Percentiles rank a stretch among this genome's conserved stretches.
Evolutionary conservation across 2,888 invertebrate species (phyloP).

Genomic region (Limnephilus rhombicus): DNA sequence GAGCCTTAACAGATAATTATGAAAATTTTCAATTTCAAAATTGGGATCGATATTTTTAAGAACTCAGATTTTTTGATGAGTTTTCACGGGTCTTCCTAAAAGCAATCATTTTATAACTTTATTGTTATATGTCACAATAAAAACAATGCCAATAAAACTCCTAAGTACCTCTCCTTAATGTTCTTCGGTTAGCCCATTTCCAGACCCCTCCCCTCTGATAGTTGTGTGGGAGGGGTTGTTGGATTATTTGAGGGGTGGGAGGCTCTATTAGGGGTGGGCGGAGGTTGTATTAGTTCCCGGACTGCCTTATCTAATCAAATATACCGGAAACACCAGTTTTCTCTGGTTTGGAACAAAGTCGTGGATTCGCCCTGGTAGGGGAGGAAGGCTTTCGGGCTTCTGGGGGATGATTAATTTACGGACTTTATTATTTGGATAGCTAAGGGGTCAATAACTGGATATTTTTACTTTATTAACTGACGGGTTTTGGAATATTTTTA

Average conservation of each 20-base stretch:
- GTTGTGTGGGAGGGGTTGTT: background rate
- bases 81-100: too few relatives aligned
- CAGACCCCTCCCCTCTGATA: background rate
- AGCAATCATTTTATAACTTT: too few relatives aligned
- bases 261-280: background rate
- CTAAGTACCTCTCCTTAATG: background rate
- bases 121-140: background rate
- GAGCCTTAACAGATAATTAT: too few relatives aligned
- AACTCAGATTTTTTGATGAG: too few relatives aligned
- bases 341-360: constrained; percentile 23
- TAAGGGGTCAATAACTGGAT: background rate
- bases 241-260: background rate
- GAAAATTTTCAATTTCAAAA: too few relatives aligned
- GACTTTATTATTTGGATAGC: background rate
- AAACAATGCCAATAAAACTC: background rate
- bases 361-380: background rate
- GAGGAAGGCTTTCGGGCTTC: background rate
- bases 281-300: background rate
- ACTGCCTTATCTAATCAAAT: constrained; percentile 56
- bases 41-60: too few relatives aligned
- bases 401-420: constrained; percentile 7
- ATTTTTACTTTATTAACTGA: background rate
- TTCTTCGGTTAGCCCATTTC: background rate
- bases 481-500: background rate
- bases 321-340: constrained; percentile 50